phyloP scores from a whole-genome alignment of 2,797 vertebrate species.

The Pangasius mekongensis region DNA sequence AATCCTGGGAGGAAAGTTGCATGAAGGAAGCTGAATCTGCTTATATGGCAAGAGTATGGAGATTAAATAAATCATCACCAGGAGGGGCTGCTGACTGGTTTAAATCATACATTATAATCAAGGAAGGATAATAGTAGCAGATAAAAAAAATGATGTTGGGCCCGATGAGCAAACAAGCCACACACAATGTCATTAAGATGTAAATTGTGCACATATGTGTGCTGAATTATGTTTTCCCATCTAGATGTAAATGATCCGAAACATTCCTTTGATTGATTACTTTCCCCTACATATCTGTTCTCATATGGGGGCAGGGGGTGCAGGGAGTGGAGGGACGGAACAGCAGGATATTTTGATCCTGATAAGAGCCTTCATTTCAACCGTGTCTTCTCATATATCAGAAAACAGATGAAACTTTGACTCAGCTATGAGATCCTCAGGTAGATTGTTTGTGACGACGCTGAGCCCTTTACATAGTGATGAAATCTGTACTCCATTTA shows the following conservation, averaged over 20 bases:
- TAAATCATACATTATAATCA: conserved; percentile 18
- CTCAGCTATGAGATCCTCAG: conserved; percentile 17
- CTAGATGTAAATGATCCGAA: conserved; percentile 17
- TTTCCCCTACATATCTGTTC: conserved; percentile 8
- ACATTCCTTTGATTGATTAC: neutral
- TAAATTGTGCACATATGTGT: conserved; percentile 1
- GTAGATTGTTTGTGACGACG: conserved; percentile 31
- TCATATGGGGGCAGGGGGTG: neutral
- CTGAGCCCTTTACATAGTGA: conserved; percentile 12
- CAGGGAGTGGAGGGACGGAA: neutral
- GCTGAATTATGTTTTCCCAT: neutral
- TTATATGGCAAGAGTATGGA: neutral
- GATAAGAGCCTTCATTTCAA: conserved; percentile 33
- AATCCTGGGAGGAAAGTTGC: neutral
- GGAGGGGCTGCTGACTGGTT: neutral
- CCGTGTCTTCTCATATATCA: conserved; percentile 36
- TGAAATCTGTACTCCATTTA: conserved; percentile 28
- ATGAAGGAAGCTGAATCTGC: conserved; percentile 1
- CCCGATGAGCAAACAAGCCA: conserved; percentile 1
- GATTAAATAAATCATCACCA: conserved; percentile 22
- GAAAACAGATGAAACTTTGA: conserved; percentile 25
- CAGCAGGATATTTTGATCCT: conserved; percentile 28
- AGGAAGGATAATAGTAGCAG: neutral
- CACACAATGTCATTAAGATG: neutral
- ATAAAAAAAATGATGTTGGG: conserved; percentile 20